These are phyloP conservation scores for Sylvilagus floridanus DNA, from an alignment of 2,797 vertebrate genomes.

Conservation along the genomic window DNA sequence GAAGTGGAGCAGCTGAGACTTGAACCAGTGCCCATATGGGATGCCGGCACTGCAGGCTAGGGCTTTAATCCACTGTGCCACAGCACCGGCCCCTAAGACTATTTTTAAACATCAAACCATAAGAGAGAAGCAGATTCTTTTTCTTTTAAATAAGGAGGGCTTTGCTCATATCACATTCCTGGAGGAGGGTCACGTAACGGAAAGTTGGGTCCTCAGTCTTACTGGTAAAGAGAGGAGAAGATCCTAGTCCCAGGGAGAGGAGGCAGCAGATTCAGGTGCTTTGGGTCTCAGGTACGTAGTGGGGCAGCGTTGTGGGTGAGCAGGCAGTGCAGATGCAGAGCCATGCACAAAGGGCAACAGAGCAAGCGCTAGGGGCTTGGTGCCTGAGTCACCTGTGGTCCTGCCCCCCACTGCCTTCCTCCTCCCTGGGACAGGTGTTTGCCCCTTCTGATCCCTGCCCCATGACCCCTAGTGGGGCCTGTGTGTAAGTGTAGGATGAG, in stretches of 20 bases:
- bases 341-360: not conserved
- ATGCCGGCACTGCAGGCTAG: no score
- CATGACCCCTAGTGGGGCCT: not conserved
- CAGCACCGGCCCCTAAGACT: no score
- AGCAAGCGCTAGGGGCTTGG: not conserved
- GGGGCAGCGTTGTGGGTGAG: not conserved
- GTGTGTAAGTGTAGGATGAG: not conserved
- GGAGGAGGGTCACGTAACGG: not conserved
- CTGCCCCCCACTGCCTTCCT: not conserved
- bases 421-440: not conserved
- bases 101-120: not conserved
- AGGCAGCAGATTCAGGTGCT: not conserved
- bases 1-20: no score
- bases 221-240: not conserved
- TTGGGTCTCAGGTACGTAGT: not conserved
- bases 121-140: not conserved
- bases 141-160: not conserved
- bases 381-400: not conserved
- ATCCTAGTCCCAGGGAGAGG: not conserved
- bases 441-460: not conserved
- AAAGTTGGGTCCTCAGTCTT: not conserved
- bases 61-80: no score
- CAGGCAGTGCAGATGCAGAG: not conserved
- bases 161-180: slow-evolving; percentile 1
- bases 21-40: no score